Conservation (phyloP, 2,888 invertebrate genomes). For the Gisinianus flammeolus region DNA sequence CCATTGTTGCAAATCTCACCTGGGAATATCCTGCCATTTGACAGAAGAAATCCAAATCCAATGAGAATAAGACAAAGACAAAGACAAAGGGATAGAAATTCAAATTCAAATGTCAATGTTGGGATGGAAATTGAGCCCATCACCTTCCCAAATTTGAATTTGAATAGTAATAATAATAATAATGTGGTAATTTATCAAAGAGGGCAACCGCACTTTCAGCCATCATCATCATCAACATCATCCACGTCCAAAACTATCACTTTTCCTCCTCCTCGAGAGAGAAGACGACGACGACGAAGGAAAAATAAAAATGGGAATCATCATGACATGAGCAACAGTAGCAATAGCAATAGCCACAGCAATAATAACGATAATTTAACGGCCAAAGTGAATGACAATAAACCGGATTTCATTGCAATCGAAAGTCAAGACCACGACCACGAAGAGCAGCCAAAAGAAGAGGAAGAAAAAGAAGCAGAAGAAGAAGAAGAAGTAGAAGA, state of each 20-base stretch:
- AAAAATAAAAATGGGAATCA: too few species aligned
- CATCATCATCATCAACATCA: not conserved
- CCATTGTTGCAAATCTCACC: too few species aligned
- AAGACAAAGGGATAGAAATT: too few species aligned
- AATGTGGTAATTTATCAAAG: constrained; percentile 23
- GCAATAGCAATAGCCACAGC: not conserved
- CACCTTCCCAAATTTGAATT: too few species aligned
- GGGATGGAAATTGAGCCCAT: too few species aligned
- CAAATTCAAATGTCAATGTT: too few species aligned
- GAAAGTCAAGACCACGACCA: not conserved
- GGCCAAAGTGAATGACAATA: not conserved
- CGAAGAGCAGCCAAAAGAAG: not conserved
- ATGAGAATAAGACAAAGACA: too few species aligned
- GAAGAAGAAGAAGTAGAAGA: not conserved
- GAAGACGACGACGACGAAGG: not conserved
- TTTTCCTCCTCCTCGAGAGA: not conserved
- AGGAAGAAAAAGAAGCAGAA: not conserved
- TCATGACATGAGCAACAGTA: not conserved
- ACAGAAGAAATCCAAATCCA: too few species aligned
- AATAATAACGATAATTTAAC: not conserved
- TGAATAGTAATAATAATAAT: not conserved
- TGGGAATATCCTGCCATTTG: too few species aligned
- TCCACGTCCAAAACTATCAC: not conserved
- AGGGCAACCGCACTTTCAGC: not conserved
- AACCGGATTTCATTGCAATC: not conserved